These are phyloP conservation scores for Stenoptilia bipunctidactyla DNA, from an alignment of 2,888 invertebrate species.

Conservation along the genomic window DNA sequence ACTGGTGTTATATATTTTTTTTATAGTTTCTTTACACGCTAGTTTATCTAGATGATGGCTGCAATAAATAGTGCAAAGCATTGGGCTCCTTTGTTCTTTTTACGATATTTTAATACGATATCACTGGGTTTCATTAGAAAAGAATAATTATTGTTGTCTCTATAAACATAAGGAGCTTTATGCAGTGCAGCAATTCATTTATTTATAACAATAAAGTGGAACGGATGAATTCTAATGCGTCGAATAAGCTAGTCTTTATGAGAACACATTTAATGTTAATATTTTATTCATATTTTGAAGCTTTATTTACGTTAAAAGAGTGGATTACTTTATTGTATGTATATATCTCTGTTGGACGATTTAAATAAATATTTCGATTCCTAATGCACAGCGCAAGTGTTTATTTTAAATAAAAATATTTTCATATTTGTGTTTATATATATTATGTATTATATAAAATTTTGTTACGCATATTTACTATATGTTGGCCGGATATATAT, in stretches of 20 bases:
- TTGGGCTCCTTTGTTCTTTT: too few species aligned
- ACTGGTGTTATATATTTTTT: constrained; percentile 36
- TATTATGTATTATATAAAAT: constrained; percentile 10
- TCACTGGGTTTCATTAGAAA: too few species aligned
- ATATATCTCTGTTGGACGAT: constrained; percentile 30
- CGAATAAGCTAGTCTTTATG: constrained; percentile 26
- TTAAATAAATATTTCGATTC: constrained; percentile 27
- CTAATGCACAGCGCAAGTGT: constrained; percentile 21
- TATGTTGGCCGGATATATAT: constrained; percentile 48
- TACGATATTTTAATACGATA: too few species aligned
- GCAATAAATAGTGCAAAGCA: neutral
- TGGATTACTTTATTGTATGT: constrained; percentile 25
- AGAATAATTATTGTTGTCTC: too few species aligned
- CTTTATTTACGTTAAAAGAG: constrained; percentile 32
- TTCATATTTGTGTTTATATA: constrained; percentile 24
- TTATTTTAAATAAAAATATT: constrained; percentile 30
- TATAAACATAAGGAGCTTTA: neutral
- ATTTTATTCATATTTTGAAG: constrained; percentile 10
- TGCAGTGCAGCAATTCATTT: neutral
- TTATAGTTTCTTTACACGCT: constrained; percentile 1
- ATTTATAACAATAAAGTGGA: constrained; percentile 17
- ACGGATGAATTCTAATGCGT: constrained; percentile 49
- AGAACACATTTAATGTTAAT: constrained; percentile 29
- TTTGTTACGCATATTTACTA: constrained; percentile 10
- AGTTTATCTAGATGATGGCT: neutral